Evolutionary conservation across 2,888 invertebrate genomes (phyloP), one percentile per base, ranked within the genome.

Genomic region (Sericinus montela): DNA sequence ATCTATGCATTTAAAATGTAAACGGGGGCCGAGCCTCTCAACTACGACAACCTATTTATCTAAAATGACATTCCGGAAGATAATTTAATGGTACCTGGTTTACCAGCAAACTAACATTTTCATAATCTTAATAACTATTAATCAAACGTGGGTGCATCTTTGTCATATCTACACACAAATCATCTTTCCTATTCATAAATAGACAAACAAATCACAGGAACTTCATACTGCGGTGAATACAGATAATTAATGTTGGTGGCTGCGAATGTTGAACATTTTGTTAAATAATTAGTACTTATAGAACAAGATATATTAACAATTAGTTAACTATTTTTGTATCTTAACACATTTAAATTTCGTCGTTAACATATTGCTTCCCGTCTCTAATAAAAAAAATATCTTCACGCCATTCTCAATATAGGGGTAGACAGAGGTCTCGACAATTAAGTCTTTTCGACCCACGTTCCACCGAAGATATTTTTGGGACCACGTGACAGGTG

Each of bases 161-260:
- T 42, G 48, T 23, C 39, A 16, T 23, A 32, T 32, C 11, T 28
- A 42, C 8, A 11, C 43, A 43, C 48, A 48, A 49, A 49, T 49
- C 48, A 49, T 35, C 14, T 39, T 13, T 36, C 41, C 37, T 11
- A 41, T 45, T 40, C 45, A 48, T 37, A 44, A n/a, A 55, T 53
- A 50, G 53, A 44, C 53, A 56, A 55, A 66, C 61, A 65, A 62
- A 66, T 66, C 53, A 15, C 16, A 11, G 14, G 34, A 28, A 29
- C 48, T 35, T 48, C 48, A 42, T 11, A 16, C 10, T 13, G 16
- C 30, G 34, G 34, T 38, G 28, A 48, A 49, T 34, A n/a, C 42
- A 9, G 23, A 34, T 44, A 44, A 49, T 49, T 39, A 34, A 39
- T 39, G 39, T 39, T 28, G 16, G 34, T 3, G 30, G 4, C 13